phyloP scores from a whole-genome alignment of 2,888 invertebrate species.

The Aethes cnicana region DNA sequence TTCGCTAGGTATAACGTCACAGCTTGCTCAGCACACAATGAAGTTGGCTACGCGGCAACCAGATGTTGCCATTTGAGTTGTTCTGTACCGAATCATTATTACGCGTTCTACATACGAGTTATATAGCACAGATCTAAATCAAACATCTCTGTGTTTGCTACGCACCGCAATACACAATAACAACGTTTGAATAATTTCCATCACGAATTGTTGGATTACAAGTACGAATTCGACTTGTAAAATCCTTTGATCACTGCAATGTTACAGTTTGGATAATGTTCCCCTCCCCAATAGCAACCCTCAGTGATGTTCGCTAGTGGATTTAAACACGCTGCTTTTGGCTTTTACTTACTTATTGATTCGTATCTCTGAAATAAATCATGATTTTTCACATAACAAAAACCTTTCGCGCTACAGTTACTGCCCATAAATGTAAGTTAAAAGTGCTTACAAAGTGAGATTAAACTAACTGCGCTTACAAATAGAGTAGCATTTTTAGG shows the following conservation, averaged over 20 bases:
- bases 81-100: not conserved
- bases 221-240: no score
- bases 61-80: constrained; percentile 35
- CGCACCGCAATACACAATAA: constrained; percentile 2
- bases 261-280: no score
- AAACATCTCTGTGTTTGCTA: not conserved
- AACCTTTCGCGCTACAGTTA: no score
- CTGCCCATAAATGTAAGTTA: no score
- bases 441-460: not conserved
- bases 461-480: constrained; percentile 1
- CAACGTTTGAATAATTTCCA: constrained; percentile 1
- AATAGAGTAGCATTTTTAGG: constrained; percentile 1
- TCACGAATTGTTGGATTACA: not conserved
- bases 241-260: no score
- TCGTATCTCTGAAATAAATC: no score
- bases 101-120: not conserved
- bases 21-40: constrained; percentile 32
- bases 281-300: no score
- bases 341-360: no score
- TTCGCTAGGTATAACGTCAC: constrained; percentile 8
- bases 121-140: no score
- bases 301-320: no score
- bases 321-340: no score
- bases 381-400: no score
- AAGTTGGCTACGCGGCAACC: constrained; percentile 39